Evolutionary conservation across 2,113 vertebrate genomes (phyloP).

Genomic region (Motacilla alba): DNA sequence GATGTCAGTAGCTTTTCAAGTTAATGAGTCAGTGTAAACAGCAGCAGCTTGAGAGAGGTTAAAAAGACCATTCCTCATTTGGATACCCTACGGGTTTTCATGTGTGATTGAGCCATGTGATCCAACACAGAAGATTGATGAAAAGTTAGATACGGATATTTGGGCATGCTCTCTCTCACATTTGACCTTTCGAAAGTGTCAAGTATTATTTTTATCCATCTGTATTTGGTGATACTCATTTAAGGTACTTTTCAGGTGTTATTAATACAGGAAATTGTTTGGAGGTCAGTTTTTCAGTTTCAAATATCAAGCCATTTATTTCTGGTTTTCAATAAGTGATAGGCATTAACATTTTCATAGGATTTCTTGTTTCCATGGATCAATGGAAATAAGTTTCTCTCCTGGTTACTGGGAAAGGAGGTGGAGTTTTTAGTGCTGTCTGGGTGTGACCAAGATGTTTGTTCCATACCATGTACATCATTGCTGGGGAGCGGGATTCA

Average conservation of each 20-base stretch:
- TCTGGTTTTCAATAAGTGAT: neutral
- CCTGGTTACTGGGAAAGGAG: neutral
- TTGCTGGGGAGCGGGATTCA: accelerated
- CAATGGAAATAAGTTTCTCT: neutral
- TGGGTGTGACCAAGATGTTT: too few species aligned
- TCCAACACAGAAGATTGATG: neutral
- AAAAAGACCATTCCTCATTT: neutral
- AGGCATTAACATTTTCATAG: neutral
- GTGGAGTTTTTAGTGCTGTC: neutral
- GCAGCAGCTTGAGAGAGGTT: neutral
- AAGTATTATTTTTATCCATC: neutral
- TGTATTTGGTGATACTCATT: neutral
- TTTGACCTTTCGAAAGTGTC: neutral
- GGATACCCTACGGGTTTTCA: neutral
- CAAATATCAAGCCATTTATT: neutral
- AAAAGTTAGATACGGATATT: neutral
- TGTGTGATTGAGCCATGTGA: neutral
- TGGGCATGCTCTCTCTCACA: neutral
- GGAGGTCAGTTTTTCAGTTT: neutral
- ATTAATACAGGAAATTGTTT: neutral
- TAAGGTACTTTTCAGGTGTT: neutral
- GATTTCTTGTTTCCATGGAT: neutral
- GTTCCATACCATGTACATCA: too few species aligned
- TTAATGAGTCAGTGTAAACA: neutral
- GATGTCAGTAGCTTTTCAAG: neutral